Conservation (phyloP, 2,113 vertebrate species). For the Zosterops japonicus region DNA sequence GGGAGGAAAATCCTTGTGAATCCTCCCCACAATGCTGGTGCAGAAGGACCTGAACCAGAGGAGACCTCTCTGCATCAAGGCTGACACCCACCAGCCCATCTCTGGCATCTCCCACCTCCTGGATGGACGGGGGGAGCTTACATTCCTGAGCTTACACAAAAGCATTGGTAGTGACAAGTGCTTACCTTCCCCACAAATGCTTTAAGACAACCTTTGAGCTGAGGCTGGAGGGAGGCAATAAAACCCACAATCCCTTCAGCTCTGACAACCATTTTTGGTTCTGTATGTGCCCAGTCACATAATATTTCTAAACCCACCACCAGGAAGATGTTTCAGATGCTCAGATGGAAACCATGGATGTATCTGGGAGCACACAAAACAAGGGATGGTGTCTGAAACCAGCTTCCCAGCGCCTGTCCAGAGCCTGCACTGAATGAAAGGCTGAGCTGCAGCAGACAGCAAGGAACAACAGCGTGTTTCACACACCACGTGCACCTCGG, state of each 20-base stretch:
- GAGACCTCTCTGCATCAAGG: not conserved
- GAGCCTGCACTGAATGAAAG: not conserved
- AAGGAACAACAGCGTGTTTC: not conserved
- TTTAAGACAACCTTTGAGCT: not conserved
- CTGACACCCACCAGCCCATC: not conserved
- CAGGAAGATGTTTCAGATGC: not conserved
- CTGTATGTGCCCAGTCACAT: rapidly evolving
- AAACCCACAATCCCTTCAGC: not conserved
- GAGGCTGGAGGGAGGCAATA: not conserved
- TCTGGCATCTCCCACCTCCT: not conserved
- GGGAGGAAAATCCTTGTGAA: not conserved
- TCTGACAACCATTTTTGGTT: not conserved
- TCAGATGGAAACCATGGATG: not conserved
- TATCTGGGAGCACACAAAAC: rapidly evolving
- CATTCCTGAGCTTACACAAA: not conserved
- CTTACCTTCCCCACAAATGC: not conserved
- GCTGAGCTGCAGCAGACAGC: not conserved
- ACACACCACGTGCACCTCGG: not conserved
- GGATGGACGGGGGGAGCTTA: rapidly evolving
- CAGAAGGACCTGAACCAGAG: not conserved
- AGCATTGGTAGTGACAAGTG: not conserved
- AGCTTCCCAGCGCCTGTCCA: not conserved
- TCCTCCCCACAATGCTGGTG: not conserved
- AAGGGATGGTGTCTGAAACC: not conserved
- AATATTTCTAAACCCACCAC: not conserved